A percentile compares a stretch with the other conserved stretches of the same genome.
phyloP scores from a whole-genome alignment of 2,888 invertebrate species.

The Minunthozetes semirufus region DNA sequence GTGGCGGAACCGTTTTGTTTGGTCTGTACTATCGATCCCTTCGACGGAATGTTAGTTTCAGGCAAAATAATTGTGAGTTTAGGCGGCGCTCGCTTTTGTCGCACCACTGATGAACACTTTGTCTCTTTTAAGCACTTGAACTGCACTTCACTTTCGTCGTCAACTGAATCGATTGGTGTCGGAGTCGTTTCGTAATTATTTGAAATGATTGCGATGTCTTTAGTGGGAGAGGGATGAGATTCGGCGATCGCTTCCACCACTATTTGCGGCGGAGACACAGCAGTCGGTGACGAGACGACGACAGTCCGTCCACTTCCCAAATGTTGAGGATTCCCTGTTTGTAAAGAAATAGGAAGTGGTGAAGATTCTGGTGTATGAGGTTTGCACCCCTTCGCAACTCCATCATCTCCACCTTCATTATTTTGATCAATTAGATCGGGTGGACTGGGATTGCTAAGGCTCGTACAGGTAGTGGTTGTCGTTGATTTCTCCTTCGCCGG shows the following conservation, averaged over 20 bases:
- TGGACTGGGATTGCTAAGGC: slow-evolving; percentile 44
- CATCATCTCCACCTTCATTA: slow-evolving; percentile 34
- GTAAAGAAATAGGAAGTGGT: slow-evolving; percentile 10
- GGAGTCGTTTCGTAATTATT: slow-evolving; percentile 19
- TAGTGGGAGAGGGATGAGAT: slow-evolving; percentile 3
- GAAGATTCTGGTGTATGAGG: slow-evolving; percentile 27
- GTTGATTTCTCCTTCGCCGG: slow-evolving; percentile 44
- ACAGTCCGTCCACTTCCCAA: not conserved
- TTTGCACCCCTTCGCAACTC: slow-evolving; percentile 10
- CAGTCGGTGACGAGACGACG: slow-evolving; percentile 35
- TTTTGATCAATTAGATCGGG: slow-evolving; percentile 40
- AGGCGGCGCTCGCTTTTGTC: not conserved
- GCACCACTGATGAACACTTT: slow-evolving; percentile 8
- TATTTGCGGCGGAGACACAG: slow-evolving; percentile 40
- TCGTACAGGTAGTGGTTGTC: slow-evolving; percentile 44
- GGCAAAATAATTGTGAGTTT: slow-evolving; percentile 22
- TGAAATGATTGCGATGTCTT: slow-evolving; percentile 22
- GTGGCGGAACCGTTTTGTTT: slow-evolving; percentile 28
- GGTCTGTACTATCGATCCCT: not conserved
- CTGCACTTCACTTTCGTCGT: slow-evolving; percentile 10
- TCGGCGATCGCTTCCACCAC: slow-evolving; percentile 41
- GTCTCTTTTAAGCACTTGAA: slow-evolving; percentile 18
- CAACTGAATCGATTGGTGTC: not conserved
- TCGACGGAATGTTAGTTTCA: slow-evolving; percentile 11
- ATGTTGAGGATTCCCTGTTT: not conserved